Evolutionary conservation across 2,888 invertebrate species (phyloP), one percentile per base, ranked within the genome.

Genomic region (Trissolcus brochymenae): DNA sequence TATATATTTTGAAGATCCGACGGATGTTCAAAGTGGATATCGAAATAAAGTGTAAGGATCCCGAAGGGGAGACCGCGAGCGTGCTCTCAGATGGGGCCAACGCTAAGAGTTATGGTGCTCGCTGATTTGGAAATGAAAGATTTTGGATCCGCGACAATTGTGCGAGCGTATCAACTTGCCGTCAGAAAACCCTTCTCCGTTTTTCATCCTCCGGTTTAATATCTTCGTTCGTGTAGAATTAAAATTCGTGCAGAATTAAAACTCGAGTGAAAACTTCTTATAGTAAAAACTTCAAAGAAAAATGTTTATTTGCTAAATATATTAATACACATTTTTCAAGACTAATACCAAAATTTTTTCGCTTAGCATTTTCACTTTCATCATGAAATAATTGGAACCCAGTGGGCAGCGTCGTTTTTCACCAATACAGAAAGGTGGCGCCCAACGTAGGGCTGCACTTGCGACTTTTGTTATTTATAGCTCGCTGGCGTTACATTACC

Each of bases 381-480:
- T 71, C 51, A 61, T 64, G 49, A 59, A 53, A 67, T 71, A 64
- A 74, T 50, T 65, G 59, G 51, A 78, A 57, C 50, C 53, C 50
- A 41, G 14, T 41, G 64, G 55, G 17, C 53, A 59, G 65, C 65
- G 78, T 80, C 84, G 81, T 84, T 84, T 83, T 84, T 84, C 84
- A 82, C 78, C 50, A 61, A 76, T 72, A 67, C 19, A 13, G 67
- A 73, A 74, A 79, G 68, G 64, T 61, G 68, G 74, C 72, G 74
- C 76, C 73, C 72, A 35, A 76, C 72, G 75, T 74, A 72, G 79
- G 81, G 78, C 82, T 85, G 82, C 84, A 81, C 82, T 81, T 84
- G 83, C 82, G 82, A 84, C 84, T 84, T 83, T 82, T 81, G 81
- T 85, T 84, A 85, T 85, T 85, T 85, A 85, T 82, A 80, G 80